These are phyloP conservation scores for Popillia japonica DNA, from an alignment of 1,140 invertebrate species.

Conservation along the genomic window DNA sequence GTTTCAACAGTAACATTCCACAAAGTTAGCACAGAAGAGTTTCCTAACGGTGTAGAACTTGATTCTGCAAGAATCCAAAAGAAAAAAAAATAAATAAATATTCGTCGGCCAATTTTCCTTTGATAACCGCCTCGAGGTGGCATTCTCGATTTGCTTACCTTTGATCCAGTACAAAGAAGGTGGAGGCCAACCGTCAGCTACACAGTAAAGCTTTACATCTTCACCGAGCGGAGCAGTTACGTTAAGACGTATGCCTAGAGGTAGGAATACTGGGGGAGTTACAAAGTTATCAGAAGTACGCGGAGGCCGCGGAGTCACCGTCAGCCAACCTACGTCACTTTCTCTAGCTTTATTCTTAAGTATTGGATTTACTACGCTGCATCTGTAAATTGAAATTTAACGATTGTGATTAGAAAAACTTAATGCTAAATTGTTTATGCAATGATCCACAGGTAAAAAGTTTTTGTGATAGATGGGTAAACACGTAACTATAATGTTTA, in stretches of 20 bases:
- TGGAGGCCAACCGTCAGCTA: conserved; percentile 53
- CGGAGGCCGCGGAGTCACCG: conserved; percentile 39
- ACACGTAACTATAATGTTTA: too few species aligned
- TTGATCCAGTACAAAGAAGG: conserved; percentile 55
- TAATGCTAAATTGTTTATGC: background rate
- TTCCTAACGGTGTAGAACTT: conserved; percentile 45
- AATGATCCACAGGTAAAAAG: too few species aligned
- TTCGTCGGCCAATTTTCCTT: background rate
- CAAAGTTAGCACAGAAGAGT: conserved; percentile 48
- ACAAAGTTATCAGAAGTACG: conserved; percentile 25
- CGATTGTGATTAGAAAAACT: background rate
- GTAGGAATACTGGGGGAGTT: conserved; percentile 51
- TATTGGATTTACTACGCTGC: conserved; percentile 54
- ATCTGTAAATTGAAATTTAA: conserved; percentile 50
- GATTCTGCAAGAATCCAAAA: conserved; percentile 46
- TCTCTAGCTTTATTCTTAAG: conserved; percentile 51
- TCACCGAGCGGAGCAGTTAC: conserved; percentile 49
- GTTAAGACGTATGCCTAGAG: conserved; percentile 48
- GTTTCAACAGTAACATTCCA: conserved; percentile 56
- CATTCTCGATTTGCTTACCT: conserved; percentile 46
- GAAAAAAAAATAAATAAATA: conserved; percentile 10
- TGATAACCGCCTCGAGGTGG: background rate
- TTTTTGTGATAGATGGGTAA: too few species aligned
- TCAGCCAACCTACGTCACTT: conserved; percentile 49
- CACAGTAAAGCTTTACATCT: conserved; percentile 51